Evolutionary conservation across 2,113 vertebrate species (phyloP), one percentile per base, ranked within the genome.

Genomic region (Nettapus auritus): DNA sequence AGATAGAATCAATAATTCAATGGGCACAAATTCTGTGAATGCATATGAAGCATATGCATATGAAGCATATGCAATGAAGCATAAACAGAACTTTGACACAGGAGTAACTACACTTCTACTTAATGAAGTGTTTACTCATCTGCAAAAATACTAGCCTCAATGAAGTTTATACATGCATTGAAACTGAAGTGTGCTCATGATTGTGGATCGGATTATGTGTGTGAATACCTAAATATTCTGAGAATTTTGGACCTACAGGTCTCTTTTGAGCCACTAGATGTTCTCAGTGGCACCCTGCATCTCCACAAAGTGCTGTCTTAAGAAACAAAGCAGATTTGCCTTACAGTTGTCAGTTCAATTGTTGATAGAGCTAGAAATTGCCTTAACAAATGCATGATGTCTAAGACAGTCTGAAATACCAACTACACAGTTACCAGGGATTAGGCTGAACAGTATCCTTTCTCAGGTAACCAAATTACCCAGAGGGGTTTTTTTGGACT

Each of bases 271-370:
- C 17, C 60, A 42, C 20, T 78, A 77, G 85, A 44, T 50, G 19
- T 44, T 7, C n/a, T 66, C 70, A 48, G 53, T 88, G 56, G 38
- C 34, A 71, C 34, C 68, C 25, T 52, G 12, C 63, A n/a, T 83
- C 62, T 85, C 52, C 60, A 57, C 53, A 55, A 60, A 34, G 77
- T 91, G 36, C 28, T 70, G 78, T 85, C 90, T 82, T 89, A 73
- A 82, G 50, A 44, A 91, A 73, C 66, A 88, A 82, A 88, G 57
- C 23, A 85, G 62, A 87, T 94, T 94, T 93, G 25, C 40, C n/a
- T 77, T 93, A 34, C 23, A 69, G n/a, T 82, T 92, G 20, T 73
- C 63, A 62, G 13, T 85, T 91, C 79, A 19, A 46, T 64, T 77
- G 40, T 31, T 75, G 28, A 59, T 40, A 79, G 68, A 55, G 31